Evolutionary conservation across 64 coral and sea anemone species (phyloP).

Genomic region (Trachythela sp.): DNA sequence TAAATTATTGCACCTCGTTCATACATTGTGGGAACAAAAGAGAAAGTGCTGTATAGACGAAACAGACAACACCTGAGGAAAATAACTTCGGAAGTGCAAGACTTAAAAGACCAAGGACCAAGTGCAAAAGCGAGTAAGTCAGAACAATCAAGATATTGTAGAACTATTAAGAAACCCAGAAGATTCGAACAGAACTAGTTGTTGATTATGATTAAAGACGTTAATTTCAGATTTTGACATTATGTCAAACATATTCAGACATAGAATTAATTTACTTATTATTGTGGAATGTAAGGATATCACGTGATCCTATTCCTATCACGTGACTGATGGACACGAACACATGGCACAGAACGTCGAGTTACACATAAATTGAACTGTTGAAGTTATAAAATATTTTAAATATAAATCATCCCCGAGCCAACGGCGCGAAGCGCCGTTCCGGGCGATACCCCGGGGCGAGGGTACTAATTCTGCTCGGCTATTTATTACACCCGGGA

Average conservation of each 20-base stretch:
- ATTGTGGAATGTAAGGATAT: neutral
- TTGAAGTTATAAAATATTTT: no score
- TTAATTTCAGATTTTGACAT: no score
- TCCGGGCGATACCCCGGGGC: no score
- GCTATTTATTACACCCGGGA: no score
- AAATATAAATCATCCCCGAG: no score
- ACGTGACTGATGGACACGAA: neutral
- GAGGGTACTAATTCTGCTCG: no score
- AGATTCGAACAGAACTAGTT: neutral
- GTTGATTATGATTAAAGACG: no score
- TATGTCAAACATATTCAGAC: neutral
- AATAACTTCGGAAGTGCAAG: neutral
- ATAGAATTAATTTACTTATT: neutral
- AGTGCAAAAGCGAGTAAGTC: neutral
- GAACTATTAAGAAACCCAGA: neutral
- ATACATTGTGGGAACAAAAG: neutral
- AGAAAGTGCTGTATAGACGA: neutral
- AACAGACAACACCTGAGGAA: neutral
- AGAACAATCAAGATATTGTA: neutral
- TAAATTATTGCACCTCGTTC: neutral
- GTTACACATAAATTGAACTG: no score
- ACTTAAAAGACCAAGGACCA: neutral
- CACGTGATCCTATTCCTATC: no score
- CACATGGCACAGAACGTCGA: no score
- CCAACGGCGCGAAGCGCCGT: no score